phyloP scores from a whole-genome alignment of 2,113 vertebrate species.

The Dipodomys stephensi region DNA sequence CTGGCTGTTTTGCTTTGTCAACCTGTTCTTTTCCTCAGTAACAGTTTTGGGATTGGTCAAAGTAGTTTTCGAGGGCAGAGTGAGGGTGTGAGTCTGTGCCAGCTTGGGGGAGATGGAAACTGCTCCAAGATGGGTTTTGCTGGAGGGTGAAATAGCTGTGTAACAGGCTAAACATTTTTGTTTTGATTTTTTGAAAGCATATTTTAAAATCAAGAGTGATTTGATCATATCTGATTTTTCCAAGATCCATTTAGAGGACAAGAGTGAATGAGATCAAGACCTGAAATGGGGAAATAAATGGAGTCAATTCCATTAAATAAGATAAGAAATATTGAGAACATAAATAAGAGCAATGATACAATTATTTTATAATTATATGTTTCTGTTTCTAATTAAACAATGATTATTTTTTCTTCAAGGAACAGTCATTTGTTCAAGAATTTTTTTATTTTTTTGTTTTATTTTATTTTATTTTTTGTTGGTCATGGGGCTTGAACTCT shows the following conservation, averaged over 20 bases:
- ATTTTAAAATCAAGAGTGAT: not conserved
- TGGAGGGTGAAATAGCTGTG: not conserved
- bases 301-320: not conserved
- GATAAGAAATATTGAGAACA: constrained; percentile 25
- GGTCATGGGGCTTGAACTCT: too few relatives aligned
- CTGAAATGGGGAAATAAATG: not conserved
- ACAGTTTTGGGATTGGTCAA: not conserved
- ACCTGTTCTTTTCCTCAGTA: not conserved
- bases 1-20: not conserved
- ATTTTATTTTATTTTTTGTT: too few relatives aligned
- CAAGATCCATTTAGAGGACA: not conserved
- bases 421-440: not conserved
- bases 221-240: constrained; percentile 46
- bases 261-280: not conserved
- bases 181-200: not conserved
- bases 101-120: rapidly evolving
- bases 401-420: constrained; percentile 25
- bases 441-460: not conserved
- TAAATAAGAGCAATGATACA: constrained; percentile 27
- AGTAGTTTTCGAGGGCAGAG: not conserved
- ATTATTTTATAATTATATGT: not conserved
- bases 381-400: constrained; percentile 17
- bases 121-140: not conserved
- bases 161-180: not conserved
- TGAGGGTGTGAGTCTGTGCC: not conserved